Conservation (phyloP, 2,113 vertebrate species). For the Alexandromys fortis region DNA sequence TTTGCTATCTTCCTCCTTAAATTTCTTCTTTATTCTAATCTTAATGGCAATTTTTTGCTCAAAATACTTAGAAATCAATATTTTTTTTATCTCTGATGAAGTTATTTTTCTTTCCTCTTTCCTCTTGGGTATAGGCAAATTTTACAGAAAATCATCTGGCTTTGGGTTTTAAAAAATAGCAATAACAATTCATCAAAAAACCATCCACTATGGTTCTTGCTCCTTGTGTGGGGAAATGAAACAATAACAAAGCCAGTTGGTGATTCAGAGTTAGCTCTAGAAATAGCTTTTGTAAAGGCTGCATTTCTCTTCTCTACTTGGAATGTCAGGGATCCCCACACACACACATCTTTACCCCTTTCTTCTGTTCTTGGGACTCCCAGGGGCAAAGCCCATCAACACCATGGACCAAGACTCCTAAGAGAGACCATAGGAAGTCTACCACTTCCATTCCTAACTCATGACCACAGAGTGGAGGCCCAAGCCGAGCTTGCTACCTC, state of each 20-base stretch:
- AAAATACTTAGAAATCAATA: conserved; percentile 8
- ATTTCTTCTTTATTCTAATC: background rate
- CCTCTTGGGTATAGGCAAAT: background rate
- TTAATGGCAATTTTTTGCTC: background rate
- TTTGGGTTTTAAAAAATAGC: background rate
- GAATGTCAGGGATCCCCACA: background rate
- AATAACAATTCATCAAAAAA: conserved; percentile 12
- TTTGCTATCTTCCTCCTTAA: background rate
- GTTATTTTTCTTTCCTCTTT: background rate
- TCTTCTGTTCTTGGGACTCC: background rate
- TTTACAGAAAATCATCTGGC: conserved; percentile 10
- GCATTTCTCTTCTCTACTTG: conserved; percentile 11
- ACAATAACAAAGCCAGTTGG: background rate
- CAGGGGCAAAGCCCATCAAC: background rate
- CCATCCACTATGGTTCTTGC: background rate
- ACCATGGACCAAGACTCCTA: background rate
- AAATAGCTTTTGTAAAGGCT: background rate
- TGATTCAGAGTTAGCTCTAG: background rate
- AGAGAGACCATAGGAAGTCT: background rate
- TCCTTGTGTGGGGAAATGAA: conserved; percentile 11
- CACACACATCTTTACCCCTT: background rate
- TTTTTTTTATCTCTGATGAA: background rate
- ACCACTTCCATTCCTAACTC: rapidly evolving
- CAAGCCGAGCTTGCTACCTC: background rate
- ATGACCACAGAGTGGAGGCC: too few species aligned